Evolutionary conservation across 2,113 vertebrate genomes (phyloP).

Genomic region (Grantiella picta): DNA sequence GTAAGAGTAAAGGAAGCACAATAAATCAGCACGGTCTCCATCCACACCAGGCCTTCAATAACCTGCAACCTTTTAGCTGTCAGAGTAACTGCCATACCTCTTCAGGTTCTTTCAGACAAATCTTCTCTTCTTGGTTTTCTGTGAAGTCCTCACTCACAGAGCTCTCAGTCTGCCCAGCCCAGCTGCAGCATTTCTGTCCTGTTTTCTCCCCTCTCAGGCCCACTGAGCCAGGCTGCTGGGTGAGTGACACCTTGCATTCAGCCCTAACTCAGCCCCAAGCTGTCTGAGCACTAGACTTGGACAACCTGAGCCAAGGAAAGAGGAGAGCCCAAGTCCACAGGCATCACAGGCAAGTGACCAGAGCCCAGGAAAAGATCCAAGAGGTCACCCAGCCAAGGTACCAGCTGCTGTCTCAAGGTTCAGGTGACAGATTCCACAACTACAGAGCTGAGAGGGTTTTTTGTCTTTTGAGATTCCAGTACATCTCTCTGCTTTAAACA

Average conservation of each 20-base stretch:
- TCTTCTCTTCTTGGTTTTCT: neutral
- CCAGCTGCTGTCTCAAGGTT: neutral
- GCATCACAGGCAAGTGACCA: fast-evolving
- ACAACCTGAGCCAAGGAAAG: neutral
- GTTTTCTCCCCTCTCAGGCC: neutral
- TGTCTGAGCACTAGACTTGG: fast-evolving
- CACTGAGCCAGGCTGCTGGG: neutral
- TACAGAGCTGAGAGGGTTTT: neutral
- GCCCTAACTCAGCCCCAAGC: neutral
- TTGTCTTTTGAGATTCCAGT: neutral
- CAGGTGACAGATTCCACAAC: neutral
- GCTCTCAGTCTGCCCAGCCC: neutral
- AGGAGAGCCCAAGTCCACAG: neutral
- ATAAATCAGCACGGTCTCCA: neutral
- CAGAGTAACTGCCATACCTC: neutral
- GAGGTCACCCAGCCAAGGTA: neutral
- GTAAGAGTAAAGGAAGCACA: neutral
- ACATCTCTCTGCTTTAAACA: neutral
- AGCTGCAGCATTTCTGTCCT: neutral
- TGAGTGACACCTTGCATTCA: neutral
- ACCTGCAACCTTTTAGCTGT: neutral
- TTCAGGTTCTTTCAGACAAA: neutral
- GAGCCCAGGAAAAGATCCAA: neutral
- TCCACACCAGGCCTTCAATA: neutral
- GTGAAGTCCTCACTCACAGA: neutral